phyloP scores from a whole-genome alignment of 2,888 invertebrate species.

The Tipula helvola region DNA sequence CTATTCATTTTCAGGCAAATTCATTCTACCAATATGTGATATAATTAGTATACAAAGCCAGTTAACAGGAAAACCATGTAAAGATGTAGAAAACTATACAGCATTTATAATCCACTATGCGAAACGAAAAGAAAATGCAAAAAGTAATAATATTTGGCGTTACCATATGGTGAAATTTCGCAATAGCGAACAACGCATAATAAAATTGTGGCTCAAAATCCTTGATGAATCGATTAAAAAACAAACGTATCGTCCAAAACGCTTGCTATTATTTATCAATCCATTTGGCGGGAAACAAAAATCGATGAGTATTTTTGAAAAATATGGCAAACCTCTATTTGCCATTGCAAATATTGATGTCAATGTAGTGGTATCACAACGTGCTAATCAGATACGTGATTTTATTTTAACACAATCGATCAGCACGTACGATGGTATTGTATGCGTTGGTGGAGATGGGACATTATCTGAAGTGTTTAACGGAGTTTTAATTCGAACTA shows the following conservation, averaged over 20 bases:
- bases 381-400: no score
- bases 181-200: slow-evolving; percentile 45
- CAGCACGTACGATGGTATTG: background rate
- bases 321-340: slow-evolving; percentile 54
- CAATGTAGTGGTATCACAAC: no score
- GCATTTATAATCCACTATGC: slow-evolving; percentile 52
- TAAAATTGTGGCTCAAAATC: slow-evolving; percentile 49
- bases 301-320: no score
- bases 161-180: slow-evolving; percentile 43
- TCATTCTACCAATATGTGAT: slow-evolving; percentile 28
- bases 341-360: no score
- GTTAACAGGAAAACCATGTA: slow-evolving; percentile 14
- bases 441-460: background rate
- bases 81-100: slow-evolving; percentile 25
- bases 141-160: slow-evolving; percentile 44
- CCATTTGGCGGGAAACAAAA: no score
- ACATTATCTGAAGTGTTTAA: background rate
- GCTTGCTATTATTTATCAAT: no score
- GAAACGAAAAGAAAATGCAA: slow-evolving; percentile 27
- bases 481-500: background rate
- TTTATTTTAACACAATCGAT: no score
- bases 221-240: slow-evolving; percentile 39
- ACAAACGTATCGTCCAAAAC: slow-evolving; percentile 45
- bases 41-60: slow-evolving; percentile 37
- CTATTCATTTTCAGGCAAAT: slow-evolving; percentile 12